Evolutionary conservation across 2,888 invertebrate species (phyloP).

Genomic region (Clostera curtula): DNA sequence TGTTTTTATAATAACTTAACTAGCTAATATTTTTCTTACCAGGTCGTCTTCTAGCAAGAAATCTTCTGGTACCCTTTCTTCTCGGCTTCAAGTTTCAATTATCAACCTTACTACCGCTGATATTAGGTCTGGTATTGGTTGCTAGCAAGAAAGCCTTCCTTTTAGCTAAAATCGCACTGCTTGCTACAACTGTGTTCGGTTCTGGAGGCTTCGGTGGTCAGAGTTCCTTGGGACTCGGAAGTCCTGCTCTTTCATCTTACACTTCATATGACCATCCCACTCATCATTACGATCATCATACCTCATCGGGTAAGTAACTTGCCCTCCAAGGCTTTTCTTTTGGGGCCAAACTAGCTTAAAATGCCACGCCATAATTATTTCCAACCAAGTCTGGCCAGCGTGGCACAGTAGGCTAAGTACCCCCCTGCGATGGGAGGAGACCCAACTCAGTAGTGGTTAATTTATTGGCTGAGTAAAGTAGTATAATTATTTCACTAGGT

Average conservation of each 20-base stretch:
- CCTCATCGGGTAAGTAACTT: conserved; percentile 41
- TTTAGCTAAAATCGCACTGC: conserved; percentile 82
- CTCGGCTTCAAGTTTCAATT: conserved; percentile 88
- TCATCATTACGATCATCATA: conserved; percentile 46
- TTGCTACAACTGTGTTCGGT: conserved; percentile 81
- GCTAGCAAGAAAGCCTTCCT: conserved; percentile 86
- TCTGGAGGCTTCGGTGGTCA: conserved; percentile 53
- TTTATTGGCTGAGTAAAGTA: no score
- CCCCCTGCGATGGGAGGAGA: no score
- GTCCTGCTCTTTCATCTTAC: conserved; percentile 45
- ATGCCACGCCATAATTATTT: no score
- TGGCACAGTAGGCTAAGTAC: no score
- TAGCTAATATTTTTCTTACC: conserved; percentile 41
- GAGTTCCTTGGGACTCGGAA: conserved; percentile 33
- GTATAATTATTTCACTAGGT: no score
- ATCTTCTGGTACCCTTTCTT: conserved; percentile 84
- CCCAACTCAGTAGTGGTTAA: no score
- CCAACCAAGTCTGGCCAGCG: no score
- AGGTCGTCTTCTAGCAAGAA: conserved; percentile 82
- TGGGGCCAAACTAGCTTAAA: no score
- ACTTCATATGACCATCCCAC: conserved; percentile 46
- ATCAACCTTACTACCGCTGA: conserved; percentile 81
- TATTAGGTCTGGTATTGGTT: conserved; percentile 81
- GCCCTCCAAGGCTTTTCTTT: background rate
- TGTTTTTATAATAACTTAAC: conserved; percentile 28